Conservation (phyloP, 2,797 vertebrate species). For the Molossus alvarezi region DNA sequence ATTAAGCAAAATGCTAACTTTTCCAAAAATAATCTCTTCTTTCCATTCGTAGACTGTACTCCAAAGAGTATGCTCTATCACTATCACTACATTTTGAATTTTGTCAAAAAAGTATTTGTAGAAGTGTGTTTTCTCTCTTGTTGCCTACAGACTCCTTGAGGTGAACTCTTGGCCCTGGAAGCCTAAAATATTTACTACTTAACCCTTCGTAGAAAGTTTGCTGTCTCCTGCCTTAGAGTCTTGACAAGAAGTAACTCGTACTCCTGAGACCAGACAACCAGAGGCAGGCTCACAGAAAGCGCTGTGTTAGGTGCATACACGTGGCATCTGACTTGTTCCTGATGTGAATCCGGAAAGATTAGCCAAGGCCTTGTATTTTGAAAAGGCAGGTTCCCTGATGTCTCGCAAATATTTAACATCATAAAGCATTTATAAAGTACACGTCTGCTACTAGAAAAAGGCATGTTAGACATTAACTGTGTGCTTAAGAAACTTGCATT, state of each 20-base stretch:
- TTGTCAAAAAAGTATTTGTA: neutral
- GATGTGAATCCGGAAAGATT: neutral
- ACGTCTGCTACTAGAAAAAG: slow-evolving; percentile 61
- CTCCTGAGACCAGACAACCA: neutral
- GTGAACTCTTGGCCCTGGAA: neutral
- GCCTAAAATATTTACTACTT: neutral
- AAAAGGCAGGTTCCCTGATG: slow-evolving; percentile 48
- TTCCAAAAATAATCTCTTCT: neutral
- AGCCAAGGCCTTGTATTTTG: neutral
- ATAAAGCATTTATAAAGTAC: slow-evolving; percentile 66
- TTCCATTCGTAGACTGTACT: neutral
- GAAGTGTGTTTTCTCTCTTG: neutral
- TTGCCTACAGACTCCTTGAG: neutral
- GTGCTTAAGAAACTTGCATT: slow-evolving; percentile 36
- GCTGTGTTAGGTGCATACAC: neutral
- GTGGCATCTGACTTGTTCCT: neutral
- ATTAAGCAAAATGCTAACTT: slow-evolving; percentile 12
- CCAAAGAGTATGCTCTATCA: neutral
- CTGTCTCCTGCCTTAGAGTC: neutral
- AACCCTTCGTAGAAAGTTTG: neutral
- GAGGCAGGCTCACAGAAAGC: neutral
- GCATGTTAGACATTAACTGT: slow-evolving; percentile 40
- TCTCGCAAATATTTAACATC: slow-evolving; percentile 69
- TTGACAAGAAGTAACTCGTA: neutral
- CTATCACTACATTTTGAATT: neutral